Conservation (phyloP, 2,797 vertebrate genomes). For the Miichthys miiuy region DNA sequence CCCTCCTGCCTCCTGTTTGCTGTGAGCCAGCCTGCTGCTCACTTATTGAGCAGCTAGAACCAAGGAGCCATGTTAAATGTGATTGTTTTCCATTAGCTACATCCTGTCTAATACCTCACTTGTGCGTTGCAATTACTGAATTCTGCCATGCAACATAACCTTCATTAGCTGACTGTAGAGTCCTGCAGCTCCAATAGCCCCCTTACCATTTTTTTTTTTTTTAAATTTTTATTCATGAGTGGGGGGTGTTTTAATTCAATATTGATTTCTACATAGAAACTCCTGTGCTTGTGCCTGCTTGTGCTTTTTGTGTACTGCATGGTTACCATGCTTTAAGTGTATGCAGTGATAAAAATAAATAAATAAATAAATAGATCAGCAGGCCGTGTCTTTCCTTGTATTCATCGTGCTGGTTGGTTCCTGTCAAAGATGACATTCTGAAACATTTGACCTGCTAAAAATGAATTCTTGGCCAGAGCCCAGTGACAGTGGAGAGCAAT, state of each 20-base stretch:
- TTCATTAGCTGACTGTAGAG: conserved; percentile 85
- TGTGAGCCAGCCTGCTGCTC: conserved; percentile 94
- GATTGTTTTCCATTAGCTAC: conserved; percentile 97
- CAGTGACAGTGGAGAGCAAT: conserved; percentile 81
- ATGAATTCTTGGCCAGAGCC: conserved; percentile 83
- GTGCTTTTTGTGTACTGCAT: conserved; percentile 52
- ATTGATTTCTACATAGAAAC: conserved; percentile 80
- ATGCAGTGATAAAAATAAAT: conserved; percentile 69
- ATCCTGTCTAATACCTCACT: conserved; percentile 92
- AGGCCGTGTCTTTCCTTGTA: conserved; percentile 79
- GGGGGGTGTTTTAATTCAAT: conserved; percentile 81
- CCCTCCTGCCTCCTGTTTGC: conserved; percentile 93
- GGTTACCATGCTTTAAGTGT: conserved; percentile 74
- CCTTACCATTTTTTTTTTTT: conserved; percentile 70
- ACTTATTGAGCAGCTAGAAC: conserved; percentile 93
- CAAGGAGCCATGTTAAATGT: conserved; percentile 95
- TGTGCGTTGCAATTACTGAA: conserved; percentile 88
- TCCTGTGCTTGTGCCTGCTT: conserved; percentile 44
- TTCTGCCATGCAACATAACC: conserved; percentile 86
- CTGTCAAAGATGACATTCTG: conserved; percentile 86
- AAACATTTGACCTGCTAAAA: conserved; percentile 87
- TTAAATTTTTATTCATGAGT: conserved; percentile 81
- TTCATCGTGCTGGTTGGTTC: conserved; percentile 85
- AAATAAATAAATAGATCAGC: conserved; percentile 59
- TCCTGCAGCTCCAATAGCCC: conserved; percentile 72